Base-by-base conservation (phyloP, 2,113 vertebrate species). In the Halichoerus grypus region DNA sequence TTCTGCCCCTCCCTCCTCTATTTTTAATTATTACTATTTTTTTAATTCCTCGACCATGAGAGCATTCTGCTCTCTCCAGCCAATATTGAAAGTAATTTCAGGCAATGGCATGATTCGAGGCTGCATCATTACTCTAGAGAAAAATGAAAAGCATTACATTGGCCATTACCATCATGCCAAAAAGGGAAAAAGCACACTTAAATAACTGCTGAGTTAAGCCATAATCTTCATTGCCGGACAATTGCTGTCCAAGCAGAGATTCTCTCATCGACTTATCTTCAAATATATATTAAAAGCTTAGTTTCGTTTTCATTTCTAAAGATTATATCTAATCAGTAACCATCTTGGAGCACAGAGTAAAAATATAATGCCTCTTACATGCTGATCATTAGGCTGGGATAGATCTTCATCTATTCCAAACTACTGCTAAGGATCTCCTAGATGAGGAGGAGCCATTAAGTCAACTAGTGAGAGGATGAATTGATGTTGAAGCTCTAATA, bases 151-250 rank as follows among this genome's bases (percentile, higher is more conserved):
- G 21, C 42, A 39, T 71, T 96, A 61, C 55, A 19, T 7, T 57
- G 82, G 61, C 81, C 85, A 95, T 96, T 74, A 63, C 71, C 84
- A 92, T 71, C 59, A 84, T 22, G 19, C 4, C 31, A 22, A 84
- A 77, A 90, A 80, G 28, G 59, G 55, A 85, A 36, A 63, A 65
- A 97, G 42, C 26, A 46, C 28, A 88, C 67, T 95, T 80, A 77
- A 94, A 61, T 88, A 69, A 94, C 79, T 97, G 97, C 96, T 97
- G 92, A 98, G 93, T 95, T 82, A 92, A 81, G 92, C 96, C 69
- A 69, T 81, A 96, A 96, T 65, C 71, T 88, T 97, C 94, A 97
- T 94, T 97, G 91, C 88, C 93, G 51, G 83, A 81, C 28, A 80
- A 86, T 49, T 42, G 77, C 97, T 98, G 84, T 94, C 86, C 61